phyloP scores from a whole-genome alignment of 2,888 invertebrate species.

The Cactoblastis cactorum region DNA sequence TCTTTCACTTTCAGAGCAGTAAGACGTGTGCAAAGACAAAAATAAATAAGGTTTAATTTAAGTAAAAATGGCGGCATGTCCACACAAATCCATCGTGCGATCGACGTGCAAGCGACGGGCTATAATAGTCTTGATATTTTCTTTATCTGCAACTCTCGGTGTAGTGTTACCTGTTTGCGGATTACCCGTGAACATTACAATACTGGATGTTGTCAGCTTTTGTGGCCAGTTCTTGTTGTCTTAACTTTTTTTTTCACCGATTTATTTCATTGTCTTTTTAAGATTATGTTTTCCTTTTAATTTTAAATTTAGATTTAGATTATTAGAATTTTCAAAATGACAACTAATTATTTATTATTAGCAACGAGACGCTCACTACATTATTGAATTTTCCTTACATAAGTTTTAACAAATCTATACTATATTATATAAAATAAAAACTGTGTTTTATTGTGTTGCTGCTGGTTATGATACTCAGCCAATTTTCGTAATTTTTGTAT shows the following conservation, averaged over 20 bases:
- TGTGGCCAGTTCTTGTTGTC: neutral
- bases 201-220: constrained; percentile 32
- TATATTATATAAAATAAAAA: too few relatives aligned
- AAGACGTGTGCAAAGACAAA: too few relatives aligned
- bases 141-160: constrained; percentile 67
- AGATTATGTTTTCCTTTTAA: neutral
- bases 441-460: too few relatives aligned
- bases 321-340: neutral
- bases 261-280: neutral
- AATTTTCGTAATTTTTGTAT: too few relatives aligned
- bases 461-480: too few relatives aligned
- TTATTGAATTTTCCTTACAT: too few relatives aligned
- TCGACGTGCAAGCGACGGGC: constrained; percentile 69
- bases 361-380: too few relatives aligned
- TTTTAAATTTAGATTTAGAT: neutral
- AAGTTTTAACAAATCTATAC: too few relatives aligned
- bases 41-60: too few relatives aligned
- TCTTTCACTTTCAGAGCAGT: too few relatives aligned
- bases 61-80: too few relatives aligned
- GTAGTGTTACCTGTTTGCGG: constrained; percentile 71
- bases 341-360: too few relatives aligned
- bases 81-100: constrained; percentile 37
- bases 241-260: neutral
- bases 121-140: constrained; percentile 78
- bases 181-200: constrained; percentile 69